Percentiles rank a stretch among this genome's conserved stretches.
These are phyloP conservation scores for Acestrorhynchus altus DNA, from an alignment of 2,797 vertebrate genomes.

Conservation along the genomic window DNA sequence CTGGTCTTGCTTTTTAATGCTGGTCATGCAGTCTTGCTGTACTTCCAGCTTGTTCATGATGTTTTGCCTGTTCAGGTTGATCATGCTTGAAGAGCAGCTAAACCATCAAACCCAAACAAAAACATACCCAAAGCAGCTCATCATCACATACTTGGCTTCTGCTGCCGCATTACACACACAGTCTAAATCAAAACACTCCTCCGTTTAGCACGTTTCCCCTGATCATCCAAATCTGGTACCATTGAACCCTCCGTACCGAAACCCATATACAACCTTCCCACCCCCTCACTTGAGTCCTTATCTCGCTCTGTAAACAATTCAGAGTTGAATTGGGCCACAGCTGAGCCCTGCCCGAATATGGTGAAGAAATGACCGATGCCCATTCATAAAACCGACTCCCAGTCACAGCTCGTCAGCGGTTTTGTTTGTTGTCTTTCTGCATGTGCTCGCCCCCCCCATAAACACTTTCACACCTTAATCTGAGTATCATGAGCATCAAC, in stretches of 20 bases:
- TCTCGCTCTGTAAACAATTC: slow-evolving; percentile 77
- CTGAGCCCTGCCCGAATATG: slow-evolving; percentile 76
- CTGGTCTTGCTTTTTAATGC: too few relatives aligned
- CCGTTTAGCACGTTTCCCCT: not conserved
- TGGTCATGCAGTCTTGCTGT: too few relatives aligned
- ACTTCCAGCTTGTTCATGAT: too few relatives aligned
- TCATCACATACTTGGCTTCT: too few relatives aligned
- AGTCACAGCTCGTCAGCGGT: slow-evolving; percentile 53
- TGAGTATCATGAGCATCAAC: not conserved
- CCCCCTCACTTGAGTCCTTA: slow-evolving; percentile 38
- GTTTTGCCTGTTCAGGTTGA: too few relatives aligned
- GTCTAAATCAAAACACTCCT: too few relatives aligned
- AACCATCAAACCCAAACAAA: too few relatives aligned
- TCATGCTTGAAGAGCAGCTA: too few relatives aligned
- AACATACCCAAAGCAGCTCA: too few relatives aligned
- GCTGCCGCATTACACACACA: too few relatives aligned
- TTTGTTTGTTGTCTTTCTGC: slow-evolving; percentile 51
- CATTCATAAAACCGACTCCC: slow-evolving; percentile 76
- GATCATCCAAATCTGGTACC: too few relatives aligned
- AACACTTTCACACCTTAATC: slow-evolving; percentile 23
- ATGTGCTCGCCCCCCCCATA: slow-evolving; percentile 44
- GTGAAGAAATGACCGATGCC: slow-evolving; percentile 77
- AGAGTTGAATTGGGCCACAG: slow-evolving; percentile 60
- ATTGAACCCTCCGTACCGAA: not conserved
- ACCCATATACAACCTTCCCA: slow-evolving; percentile 1